These are phyloP conservation scores for Lycophotia porphyrea DNA, from an alignment of 2,888 invertebrate genomes.

Conservation along the genomic window DNA sequence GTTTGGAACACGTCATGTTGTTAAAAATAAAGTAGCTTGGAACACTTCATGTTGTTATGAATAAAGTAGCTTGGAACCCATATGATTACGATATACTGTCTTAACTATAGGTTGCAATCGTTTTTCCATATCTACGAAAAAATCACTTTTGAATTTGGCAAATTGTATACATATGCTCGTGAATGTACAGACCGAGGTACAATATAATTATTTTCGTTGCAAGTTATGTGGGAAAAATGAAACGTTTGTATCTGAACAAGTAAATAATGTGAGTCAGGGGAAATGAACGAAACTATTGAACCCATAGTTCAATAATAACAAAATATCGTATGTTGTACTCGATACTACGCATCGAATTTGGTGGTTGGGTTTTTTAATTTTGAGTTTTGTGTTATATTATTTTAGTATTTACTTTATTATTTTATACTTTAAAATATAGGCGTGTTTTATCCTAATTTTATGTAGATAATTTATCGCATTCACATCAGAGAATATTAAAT, in stretches of 20 bases:
- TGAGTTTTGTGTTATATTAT: neutral
- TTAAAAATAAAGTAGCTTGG: neutral
- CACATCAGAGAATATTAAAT: neutral
- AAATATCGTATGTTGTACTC: no score
- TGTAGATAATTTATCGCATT: neutral
- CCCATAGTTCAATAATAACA: no score
- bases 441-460: neutral
- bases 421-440: no score
- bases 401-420: neutral
- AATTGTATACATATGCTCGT: neutral
- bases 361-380: neutral
- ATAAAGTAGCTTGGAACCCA: neutral
- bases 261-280: slow-evolving; percentile 33
- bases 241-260: slow-evolving; percentile 31
- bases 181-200: neutral
- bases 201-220: slow-evolving; percentile 52
- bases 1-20: neutral
- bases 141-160: neutral
- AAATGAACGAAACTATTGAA: slow-evolving; percentile 33
- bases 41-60: neutral
- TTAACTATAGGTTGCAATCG: neutral
- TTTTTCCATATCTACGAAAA: neutral
- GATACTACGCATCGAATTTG: slow-evolving; percentile 1
- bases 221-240: slow-evolving; percentile 20
- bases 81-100: neutral